Percentiles rank a stretch among this genome's conserved stretches.
phyloP scores from a whole-genome alignment of 2,888 invertebrate genomes.

The Aphrophora alni region DNA sequence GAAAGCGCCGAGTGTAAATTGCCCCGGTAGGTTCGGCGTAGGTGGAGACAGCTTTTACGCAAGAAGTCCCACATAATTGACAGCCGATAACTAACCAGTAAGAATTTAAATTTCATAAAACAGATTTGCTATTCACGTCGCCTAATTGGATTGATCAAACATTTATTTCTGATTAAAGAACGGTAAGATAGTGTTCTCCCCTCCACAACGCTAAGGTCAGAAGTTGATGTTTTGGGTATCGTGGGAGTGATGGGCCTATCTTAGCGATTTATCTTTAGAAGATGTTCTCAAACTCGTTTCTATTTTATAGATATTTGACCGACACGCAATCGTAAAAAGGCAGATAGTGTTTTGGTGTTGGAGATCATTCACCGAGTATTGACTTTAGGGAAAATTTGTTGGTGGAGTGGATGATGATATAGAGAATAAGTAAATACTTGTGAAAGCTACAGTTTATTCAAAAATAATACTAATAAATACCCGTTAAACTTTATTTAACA shows the following conservation, averaged over 20 bases:
- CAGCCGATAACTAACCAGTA: constrained; percentile 6
- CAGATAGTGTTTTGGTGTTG: neutral
- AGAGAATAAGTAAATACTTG: too few relatives aligned
- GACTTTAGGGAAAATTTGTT: neutral
- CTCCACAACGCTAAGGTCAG: neutral
- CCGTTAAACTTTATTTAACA: too few relatives aligned
- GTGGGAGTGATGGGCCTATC: neutral
- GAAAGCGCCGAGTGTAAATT: neutral
- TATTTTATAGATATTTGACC: neutral
- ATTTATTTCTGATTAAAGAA: neutral
- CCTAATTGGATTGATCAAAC: neutral
- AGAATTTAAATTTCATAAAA: constrained; percentile 1
- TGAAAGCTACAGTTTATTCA: too few relatives aligned
- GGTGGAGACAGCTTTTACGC: constrained; percentile 2
- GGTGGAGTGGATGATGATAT: too few relatives aligned
- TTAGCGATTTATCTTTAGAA: neutral
- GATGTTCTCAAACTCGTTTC: neutral
- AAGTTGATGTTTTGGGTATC: neutral
- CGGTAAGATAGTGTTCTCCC: neutral
- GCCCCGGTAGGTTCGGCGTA: neutral
- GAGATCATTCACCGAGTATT: too few relatives aligned
- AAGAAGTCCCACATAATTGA: neutral
- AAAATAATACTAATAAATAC: too few relatives aligned
- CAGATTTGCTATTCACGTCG: constrained; percentile 1
- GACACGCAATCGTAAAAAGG: neutral